A percentile compares a stretch with the other conserved stretches of the same genome.
Evolutionary conservation across 2,113 vertebrate species (phyloP).

Genomic region (Cyanistes caeruleus): DNA sequence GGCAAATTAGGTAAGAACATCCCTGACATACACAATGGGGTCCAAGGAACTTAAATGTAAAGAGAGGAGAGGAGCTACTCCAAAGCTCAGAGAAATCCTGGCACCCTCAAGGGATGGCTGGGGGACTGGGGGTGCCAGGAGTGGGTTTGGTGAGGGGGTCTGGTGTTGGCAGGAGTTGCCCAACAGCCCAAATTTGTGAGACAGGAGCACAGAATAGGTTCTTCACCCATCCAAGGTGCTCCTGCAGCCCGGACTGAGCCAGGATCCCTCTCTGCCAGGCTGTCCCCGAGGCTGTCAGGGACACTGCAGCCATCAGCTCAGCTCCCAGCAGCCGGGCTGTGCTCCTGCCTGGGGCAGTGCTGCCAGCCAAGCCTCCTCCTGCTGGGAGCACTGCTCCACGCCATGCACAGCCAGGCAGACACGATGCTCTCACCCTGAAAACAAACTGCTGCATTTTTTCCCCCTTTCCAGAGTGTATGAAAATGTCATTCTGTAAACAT

Average conservation of each 20-base stretch:
- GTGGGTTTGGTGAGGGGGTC: fast-evolving
- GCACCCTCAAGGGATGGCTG: fast-evolving
- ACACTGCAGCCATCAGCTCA: neutral
- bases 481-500: conserved; percentile 43
- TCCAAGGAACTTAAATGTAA: too few species aligned
- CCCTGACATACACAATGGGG: neutral
- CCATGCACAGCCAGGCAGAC: neutral
- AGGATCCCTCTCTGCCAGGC: neutral
- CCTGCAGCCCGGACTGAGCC: neutral
- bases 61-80: neutral
- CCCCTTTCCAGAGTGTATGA: neutral
- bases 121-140: neutral
- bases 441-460: neutral
- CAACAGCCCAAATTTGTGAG: fast-evolving
- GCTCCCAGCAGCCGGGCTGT: neutral
- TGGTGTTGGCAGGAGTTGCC: neutral
- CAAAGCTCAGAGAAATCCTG: neutral
- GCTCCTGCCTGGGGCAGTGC: fast-evolving
- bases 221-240: neutral
- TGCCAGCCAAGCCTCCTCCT: neutral
- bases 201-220: fast-evolving
- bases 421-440: neutral
- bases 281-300: neutral
- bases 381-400: neutral
- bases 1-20: neutral